Evolutionary conservation across 2,113 vertebrate species (phyloP).

Genomic region (Pyrgilauda ruficollis): DNA sequence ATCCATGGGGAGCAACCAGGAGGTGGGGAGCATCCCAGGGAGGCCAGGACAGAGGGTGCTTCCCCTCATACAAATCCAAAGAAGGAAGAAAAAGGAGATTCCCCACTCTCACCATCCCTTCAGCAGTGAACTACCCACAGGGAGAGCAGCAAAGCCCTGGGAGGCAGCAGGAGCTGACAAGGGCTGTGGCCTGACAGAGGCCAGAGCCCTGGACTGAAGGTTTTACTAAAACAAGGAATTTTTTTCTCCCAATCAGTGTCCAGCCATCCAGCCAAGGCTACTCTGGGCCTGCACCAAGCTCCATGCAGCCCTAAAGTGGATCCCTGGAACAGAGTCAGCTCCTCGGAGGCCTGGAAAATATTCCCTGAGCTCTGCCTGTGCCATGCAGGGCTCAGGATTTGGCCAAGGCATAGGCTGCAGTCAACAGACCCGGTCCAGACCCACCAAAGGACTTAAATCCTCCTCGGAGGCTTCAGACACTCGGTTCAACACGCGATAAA

Average conservation of each 20-base stretch:
- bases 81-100: not conserved
- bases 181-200: not conserved
- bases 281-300: not conserved
- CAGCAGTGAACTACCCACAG: accelerated
- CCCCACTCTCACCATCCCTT: accelerated
- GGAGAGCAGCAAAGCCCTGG: not conserved
- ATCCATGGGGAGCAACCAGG: not conserved
- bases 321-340: slow-evolving; percentile 36
- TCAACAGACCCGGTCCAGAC: not conserved
- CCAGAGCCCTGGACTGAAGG: not conserved
- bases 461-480: not conserved
- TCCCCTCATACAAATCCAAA: not conserved
- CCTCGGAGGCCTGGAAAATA: not conserved
- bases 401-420: not conserved
- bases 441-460: not conserved
- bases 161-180: not conserved
- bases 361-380: not conserved
- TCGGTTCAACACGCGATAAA: not conserved
- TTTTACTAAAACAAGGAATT: not conserved
- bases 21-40: not conserved
- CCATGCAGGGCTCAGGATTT: not conserved
- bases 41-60: not conserved
- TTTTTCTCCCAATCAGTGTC: not conserved
- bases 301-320: not conserved
- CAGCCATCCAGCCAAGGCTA: not conserved